Evolutionary conservation across 30 jellyfish, hydroid and myxozoan genomes (phyloP), one percentile per base, ranked within the genome.

Genomic region (Aurelia aurita): DNA sequence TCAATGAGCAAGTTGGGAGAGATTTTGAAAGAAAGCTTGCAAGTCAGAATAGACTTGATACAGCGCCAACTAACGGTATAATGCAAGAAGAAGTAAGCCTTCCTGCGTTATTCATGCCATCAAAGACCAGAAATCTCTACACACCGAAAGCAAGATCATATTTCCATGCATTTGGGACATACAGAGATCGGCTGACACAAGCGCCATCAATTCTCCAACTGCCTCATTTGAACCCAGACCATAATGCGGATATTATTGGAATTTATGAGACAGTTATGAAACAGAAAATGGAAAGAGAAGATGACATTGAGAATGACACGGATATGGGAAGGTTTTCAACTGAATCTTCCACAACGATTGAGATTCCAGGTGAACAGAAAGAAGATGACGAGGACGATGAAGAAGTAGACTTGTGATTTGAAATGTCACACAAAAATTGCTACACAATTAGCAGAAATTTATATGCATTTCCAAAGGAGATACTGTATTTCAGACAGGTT

Each of bases 41-140:
- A 57, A 81, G 92, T 29, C 84, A 54, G 29, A 63, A 75, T 57
- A 64, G 70, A 14, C 78, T 86, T 14, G 85, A 74, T 51, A 63
- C 77, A 23, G 22, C 87, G 5, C 39, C 74, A 35, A 72, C 25
- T 21, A 62, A 26, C 19, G 65, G 32, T 14, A 66, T 21, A 35
- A 23, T 62, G 3, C 67, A 63, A 3, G 87, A 86, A 31, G 91
- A 82, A 5, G 86, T 90, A 49, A 82, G 90, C 34, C 47, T 90
- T 26, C 97, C 97, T 3, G 95, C 95, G 0, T 69, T 90, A 26
- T 90, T 71, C 23, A 84, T 84, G 97, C 97, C 97, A 45, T 47
- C 95, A 35, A 86, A 86, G 27, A 59, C 95, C 5, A 73, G 85
- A 35, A 86, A 73, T 47, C 76, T 73, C 15, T 86, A 75, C 79